Evolutionary conservation across 2,888 invertebrate species (phyloP).

Genomic region (Cecidostiba fungosa): DNA sequence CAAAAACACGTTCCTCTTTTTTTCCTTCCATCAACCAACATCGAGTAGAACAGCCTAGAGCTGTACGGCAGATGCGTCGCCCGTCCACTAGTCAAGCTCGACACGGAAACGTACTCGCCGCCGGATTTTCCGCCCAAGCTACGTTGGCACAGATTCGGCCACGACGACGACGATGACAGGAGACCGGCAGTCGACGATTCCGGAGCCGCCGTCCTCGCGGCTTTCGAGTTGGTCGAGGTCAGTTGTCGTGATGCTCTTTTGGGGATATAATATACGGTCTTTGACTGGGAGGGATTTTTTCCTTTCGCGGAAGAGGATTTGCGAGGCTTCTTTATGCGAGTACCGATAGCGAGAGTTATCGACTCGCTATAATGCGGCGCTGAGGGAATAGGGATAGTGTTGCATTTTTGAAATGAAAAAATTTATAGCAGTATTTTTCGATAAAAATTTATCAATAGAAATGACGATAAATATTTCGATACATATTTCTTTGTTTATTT

Average conservation of each 20-base stretch:
- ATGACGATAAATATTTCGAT: no score
- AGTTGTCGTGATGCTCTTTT: conserved; percentile 43
- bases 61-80: conserved; percentile 80
- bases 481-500: no score
- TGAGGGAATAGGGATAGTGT: no score
- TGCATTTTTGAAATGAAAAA: no score
- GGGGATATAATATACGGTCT: background rate
- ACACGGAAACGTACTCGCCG: conserved; percentile 74
- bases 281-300: background rate
- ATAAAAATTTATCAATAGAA: no score
- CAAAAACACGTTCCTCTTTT: background rate
- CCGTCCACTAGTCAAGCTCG: conserved; percentile 79
- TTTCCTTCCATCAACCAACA: background rate
- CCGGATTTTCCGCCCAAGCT: conserved; percentile 79
- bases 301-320: background rate
- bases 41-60: conserved; percentile 71
- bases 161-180: conserved; percentile 67
- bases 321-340: no score
- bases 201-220: conserved; percentile 80
- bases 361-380: no score
- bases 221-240: conserved; percentile 81
- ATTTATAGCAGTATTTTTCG: no score
- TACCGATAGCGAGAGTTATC: no score
- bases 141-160: conserved; percentile 77
- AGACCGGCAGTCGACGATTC: conserved; percentile 52